These are phyloP conservation scores for Achroia grisella DNA, from an alignment of 1,140 invertebrate genomes.

Conservation along the genomic window DNA sequence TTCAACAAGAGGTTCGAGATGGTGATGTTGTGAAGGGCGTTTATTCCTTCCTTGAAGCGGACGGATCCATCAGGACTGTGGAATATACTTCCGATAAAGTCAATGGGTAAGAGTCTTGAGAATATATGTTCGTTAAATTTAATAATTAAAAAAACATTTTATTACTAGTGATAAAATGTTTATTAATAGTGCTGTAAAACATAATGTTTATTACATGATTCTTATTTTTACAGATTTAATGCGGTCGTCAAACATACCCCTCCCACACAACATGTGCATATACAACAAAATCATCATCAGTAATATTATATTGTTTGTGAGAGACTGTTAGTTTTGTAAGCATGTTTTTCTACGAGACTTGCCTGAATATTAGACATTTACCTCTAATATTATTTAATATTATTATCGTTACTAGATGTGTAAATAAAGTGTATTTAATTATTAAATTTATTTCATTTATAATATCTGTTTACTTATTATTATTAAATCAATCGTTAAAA, in stretches of 20 bases:
- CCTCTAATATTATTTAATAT: neutral
- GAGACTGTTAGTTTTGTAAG: conserved; percentile 8
- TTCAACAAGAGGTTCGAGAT: conserved; percentile 75
- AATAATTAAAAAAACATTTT: too few relatives aligned
- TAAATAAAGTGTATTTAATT: conserved; percentile 13
- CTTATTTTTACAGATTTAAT: conserved; percentile 48
- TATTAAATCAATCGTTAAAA: too few relatives aligned
- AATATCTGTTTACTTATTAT: too few relatives aligned
- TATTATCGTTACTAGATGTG: conserved; percentile 31
- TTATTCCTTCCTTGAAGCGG: conserved; percentile 74
- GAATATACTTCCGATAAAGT: conserved; percentile 74
- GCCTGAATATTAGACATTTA: too few relatives aligned
- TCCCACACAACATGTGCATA: conserved; percentile 50
- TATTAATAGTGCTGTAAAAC: too few relatives aligned
- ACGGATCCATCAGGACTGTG: conserved; percentile 74
- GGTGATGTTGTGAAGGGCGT: conserved; percentile 76
- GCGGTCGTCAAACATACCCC: conserved; percentile 59
- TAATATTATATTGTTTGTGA: conserved; percentile 25
- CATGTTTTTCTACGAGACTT: neutral
- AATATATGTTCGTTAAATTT: too few relatives aligned
- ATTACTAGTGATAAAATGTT: too few relatives aligned
- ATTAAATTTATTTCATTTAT: too few relatives aligned
- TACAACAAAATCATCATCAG: conserved; percentile 45
- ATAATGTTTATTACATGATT: too few relatives aligned
- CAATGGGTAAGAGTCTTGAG: conserved; percentile 38